Conservation (phyloP, 2,888 invertebrate species). For the Chymomyza fuscimana region DNA sequence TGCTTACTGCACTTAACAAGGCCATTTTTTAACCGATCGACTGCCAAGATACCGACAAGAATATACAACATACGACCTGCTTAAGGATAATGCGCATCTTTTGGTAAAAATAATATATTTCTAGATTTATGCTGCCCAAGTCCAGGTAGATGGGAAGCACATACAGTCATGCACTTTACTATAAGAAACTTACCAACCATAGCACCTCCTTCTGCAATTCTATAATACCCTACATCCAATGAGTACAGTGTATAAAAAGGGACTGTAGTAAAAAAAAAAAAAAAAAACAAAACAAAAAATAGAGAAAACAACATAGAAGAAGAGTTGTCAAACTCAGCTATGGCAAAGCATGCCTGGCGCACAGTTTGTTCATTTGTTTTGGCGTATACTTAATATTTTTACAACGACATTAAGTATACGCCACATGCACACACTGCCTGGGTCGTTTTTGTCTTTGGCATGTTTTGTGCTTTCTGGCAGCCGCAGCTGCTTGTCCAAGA, state of each 20-base stretch:
- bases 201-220: too few species aligned
- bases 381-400: constrained; percentile 54
- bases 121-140: too few species aligned
- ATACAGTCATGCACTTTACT: too few species aligned
- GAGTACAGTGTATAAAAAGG: not conserved
- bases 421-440: not conserved
- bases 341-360: constrained; percentile 23
- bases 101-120: too few species aligned
- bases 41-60: too few species aligned
- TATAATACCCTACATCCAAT: too few species aligned
- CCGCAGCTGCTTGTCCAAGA: not conserved
- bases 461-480: not conserved
- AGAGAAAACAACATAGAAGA: not conserved
- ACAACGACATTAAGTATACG: constrained; percentile 38
- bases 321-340: constrained; percentile 48
- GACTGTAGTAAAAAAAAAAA: not conserved
- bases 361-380: constrained; percentile 29
- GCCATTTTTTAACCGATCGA: too few species aligned
- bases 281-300: not conserved
- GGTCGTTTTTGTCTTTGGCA: not conserved
- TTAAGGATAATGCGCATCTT: too few species aligned
- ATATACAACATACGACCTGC: too few species aligned
- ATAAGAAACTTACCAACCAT: too few species aligned
- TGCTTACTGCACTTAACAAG: too few species aligned
- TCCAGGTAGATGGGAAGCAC: too few species aligned